Evolutionary conservation across 1,140 invertebrate species (phyloP), one percentile per base, ranked within the genome.

Genomic region (Zaprionus ornatus): DNA sequence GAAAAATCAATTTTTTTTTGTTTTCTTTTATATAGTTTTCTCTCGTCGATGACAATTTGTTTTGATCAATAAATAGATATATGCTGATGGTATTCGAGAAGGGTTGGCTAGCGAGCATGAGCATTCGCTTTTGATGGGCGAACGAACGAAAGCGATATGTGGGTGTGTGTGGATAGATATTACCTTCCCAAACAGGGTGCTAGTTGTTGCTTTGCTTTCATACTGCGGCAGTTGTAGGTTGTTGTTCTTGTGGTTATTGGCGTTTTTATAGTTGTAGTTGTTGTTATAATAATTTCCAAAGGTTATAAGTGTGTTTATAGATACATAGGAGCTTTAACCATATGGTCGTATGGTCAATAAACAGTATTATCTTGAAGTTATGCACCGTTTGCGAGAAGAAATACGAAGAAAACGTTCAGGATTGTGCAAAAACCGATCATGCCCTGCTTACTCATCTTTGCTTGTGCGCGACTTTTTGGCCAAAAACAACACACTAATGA

Each of bases 131-230:
- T 19, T 50, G 19, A 50, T 50, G 45, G 45, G 48, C 52, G 72
- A 73, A 17, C 71, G 75, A 73, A 60, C 59, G 74, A 72, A 67
- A 52, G 40, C 40, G 40, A 45, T 45, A 17, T 17, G 40, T 17
- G 40, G n/a, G 40, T 45, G 29, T 52, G 60, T 66, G 62, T 84
- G 45, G 72, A 75, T 75, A 75, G 73, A 90, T 78, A 88, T 88
- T 88, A 88, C 84, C 84, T 88, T 84, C 90, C 84, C 84, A 88
- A 68, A 88, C 82, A 80, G 80, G 62, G 80, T 90, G 84, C 85
- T 79, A 88, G 78, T 77, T 88, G 78, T 77, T 88, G 85, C 77
- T 87, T 88, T 77, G 85, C 74, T 84, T 90, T 90, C 62, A 65
- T 76, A 75, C 81, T 84, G 84, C 84, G 73, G 78, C 80, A 76